Base-by-base conservation (phyloP, 2,888 invertebrate species). In the Calameuta idolon region DNA sequence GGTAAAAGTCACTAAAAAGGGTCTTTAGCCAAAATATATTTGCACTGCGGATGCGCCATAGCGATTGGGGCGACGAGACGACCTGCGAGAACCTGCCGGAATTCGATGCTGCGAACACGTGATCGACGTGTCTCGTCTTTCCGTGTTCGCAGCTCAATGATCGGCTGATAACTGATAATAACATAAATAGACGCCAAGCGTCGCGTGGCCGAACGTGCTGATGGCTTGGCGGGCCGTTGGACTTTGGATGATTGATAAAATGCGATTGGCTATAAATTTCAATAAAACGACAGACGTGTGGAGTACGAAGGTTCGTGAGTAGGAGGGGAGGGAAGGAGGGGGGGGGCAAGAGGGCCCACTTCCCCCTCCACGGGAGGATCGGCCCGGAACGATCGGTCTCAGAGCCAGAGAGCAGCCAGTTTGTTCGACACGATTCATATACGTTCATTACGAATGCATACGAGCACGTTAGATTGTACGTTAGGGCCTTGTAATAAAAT, bases 371-470 rank as follows among this genome's bases (percentile, higher is more conserved):
- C 75, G 75, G 34, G 74, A 76, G 73, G 15, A 15, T 15, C 40
- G 15, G 40, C 15, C 37, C 40, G 40, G 15, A 15, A 40, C 15
- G 40, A 4, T 40, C 40, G 40, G 15, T 0, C 40, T 40, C 69
- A 23, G 69, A 71, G 40, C 69, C 23, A 69, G 69, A 33, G 55
- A 33, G 77, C 34, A 68, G 69, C 37, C 34, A 73, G 74, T 71
- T 73, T 79, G 82, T 89, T 89, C 89, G 89, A 90, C 89, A 88
- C 90, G 90, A 91, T 90, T 90, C 90, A 90, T 90, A 90, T 88
- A 90, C 89, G 89, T 90, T 90, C 90, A 91, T 91, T 90, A 91
- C 90, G 88, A 91, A 91, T 91, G 91, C 90, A 91, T 89, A 89
- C 89, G 88, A 89, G 89, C 88, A 89, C 88, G 90, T 91, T 90